Evolutionary conservation across 2,888 invertebrate species (phyloP), one percentile per base, ranked within the genome.

Genomic region (Mythimna lalbum): DNA sequence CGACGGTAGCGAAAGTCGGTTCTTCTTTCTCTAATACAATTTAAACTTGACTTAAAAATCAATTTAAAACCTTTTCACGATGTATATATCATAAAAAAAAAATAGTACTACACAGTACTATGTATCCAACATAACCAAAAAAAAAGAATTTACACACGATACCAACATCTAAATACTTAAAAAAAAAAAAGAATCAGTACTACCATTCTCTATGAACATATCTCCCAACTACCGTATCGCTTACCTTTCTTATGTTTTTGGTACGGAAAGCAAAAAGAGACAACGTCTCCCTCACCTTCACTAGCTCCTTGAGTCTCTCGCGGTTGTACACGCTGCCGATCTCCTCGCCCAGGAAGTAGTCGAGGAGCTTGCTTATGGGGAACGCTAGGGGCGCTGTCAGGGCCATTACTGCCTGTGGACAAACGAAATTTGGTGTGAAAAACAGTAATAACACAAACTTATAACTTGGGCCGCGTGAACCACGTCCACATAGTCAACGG

Each of bases 311-410:
- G 31, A 99, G 96, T 60, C 99, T 97, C 90, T 99, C 99, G 69
- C 99, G 96, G 91, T 99, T 99, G 95, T 99, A 99, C 0, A 99
- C 99, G 90, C 98, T 98, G 67, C 99, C 99, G 78, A 99, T 99
- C 96, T 99, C 99, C 92, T 99, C 99, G 5, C 99, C 99, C n/a
- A 99, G 96, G 82, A 98, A 94, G 83, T 97, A 97, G 93, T 99
- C 99, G 87, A 99, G 95, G 43, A 99, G 91, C 86, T 97, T 98
- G 88, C 99, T 99, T 77, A 99, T 98, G 0, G 99, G 99, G 93
- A 97, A 99, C 50, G 99, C 98, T 27, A 99, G 93, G 0, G 99
- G 99, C 76, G 98, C 99, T 5, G 99, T 99, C 52, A 99, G 77
- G 1, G 98, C 93, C 99, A 99, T 99, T 78, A 99, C 98, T 64